Base-by-base conservation (phyloP, 2,888 invertebrate species). In the Conistra vaccinii region DNA sequence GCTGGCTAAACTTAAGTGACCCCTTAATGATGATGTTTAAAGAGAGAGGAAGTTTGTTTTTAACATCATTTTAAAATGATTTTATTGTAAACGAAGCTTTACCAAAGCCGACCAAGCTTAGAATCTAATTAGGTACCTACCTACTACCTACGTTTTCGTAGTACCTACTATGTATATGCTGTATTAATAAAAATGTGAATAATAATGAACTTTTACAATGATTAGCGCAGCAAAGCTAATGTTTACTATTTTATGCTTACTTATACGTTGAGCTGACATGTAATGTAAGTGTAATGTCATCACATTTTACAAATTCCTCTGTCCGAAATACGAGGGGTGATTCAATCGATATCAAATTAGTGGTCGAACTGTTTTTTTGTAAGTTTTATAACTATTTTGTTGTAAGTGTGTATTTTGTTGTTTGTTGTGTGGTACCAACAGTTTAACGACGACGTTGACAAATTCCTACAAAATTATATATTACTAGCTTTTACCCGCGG, bases 121-220 rank as follows among this genome's bases (percentile, higher is more conserved):
- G 29, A 76, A 76, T 32, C 39, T 65, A 65, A 82, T 65, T 76
- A 62, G 42, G 14, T 61, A 62, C 51, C 9, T 51, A 62, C 35
- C 51, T 76, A 26, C 7, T 14, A 29, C 14, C 42, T 42, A 29
- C 63, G 32, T 66, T 17, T 79, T 80, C 39, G n/a, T 39, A 35
- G 53, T 32, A 58, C 29, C 12, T 35, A n/a, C n/a, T n/a, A n/a
- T n/a, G n/a, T n/a, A n/a, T 39, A 42, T 26, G 53, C 29, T 32
- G 45, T 55, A 74, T 35, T 60, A 61, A 26, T 60, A 57, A 23
- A 68, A 65, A 45, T 58, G 48, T 69, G 66, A 35, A 57, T 45
- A 48, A 48, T 57, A 66, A 62, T 65, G 23, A 69, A 35, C n/a
- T 55, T 53, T 14, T 45, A 65, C 20, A 58, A 48, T 68, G 32